These are phyloP conservation scores for Galeopterus variegatus DNA, from an alignment of 2,113 vertebrate species.

Conservation along the genomic window DNA sequence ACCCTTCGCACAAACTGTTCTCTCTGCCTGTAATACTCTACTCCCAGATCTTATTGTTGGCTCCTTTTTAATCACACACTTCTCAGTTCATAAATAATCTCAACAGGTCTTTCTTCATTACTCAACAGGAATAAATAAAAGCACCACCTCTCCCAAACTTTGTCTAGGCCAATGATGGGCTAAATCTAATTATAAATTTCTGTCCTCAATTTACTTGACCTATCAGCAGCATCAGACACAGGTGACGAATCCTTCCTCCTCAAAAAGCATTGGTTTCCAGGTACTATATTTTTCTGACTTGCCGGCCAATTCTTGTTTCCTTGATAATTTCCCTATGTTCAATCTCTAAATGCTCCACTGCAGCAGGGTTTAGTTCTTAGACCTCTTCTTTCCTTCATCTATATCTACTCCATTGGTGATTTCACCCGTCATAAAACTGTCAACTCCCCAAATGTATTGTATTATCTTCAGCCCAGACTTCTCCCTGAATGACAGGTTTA, in stretches of 20 bases:
- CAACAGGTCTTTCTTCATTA: not conserved
- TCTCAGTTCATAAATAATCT: not conserved
- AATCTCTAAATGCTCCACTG: not conserved
- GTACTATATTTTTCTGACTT: not conserved
- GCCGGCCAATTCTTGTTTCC: not conserved
- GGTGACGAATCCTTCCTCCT: not conserved
- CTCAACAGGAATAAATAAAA: not conserved
- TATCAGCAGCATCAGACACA: not conserved
- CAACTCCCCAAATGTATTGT: not conserved
- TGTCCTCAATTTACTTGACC: not conserved
- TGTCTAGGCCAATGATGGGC: not conserved
- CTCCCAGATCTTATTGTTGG: not conserved
- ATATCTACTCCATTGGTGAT: not conserved
- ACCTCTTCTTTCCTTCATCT: not conserved
- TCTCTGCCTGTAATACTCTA: not conserved
- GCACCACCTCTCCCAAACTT: not conserved
- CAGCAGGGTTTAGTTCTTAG: not conserved
- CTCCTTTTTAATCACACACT: not conserved
- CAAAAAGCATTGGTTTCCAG: slow-evolving; percentile 1
- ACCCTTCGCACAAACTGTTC: not conserved
- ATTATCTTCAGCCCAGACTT: not conserved
- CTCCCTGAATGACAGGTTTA: not conserved
- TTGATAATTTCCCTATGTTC: not conserved
- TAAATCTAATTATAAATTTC: not conserved
- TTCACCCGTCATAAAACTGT: not conserved